Percentiles rank a stretch among this genome's conserved stretches.
Evolutionary conservation across 2,113 vertebrate species (phyloP).

Genomic region (Daboia siamensis): DNA sequence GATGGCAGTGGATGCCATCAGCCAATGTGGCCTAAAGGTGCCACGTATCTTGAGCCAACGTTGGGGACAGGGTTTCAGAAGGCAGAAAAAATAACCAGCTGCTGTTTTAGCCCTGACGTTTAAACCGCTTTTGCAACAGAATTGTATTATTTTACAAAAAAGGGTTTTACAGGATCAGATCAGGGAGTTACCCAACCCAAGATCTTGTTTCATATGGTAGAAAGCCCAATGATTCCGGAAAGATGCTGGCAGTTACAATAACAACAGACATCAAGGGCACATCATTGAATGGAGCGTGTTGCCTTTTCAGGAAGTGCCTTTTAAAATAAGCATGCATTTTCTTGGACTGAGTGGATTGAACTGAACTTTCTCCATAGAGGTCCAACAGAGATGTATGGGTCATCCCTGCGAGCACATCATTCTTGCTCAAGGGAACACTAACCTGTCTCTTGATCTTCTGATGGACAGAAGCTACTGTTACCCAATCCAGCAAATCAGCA

Average conservation of each 20-base stretch:
- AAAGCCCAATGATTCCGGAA: not conserved
- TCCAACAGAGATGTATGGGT: not conserved
- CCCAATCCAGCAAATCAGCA: not conserved
- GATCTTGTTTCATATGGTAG: not conserved
- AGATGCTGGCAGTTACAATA: not conserved
- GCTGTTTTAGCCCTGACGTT: not conserved
- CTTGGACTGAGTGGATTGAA: not conserved
- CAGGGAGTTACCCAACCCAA: not conserved
- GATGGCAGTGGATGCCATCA: not conserved
- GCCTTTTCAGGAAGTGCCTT: not conserved
- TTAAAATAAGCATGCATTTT: not conserved
- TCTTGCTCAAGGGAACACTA: not conserved
- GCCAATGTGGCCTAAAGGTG: not conserved
- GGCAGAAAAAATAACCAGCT: not conserved
- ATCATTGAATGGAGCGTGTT: not conserved
- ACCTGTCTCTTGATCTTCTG: not conserved
- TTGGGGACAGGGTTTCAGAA: not conserved
- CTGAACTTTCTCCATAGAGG: not conserved
- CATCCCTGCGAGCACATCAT: not conserved
- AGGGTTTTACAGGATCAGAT: not conserved
- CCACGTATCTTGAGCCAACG: not conserved
- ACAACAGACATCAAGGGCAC: not conserved
- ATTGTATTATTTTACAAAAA: not conserved
- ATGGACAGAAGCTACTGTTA: not conserved
- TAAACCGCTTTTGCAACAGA: not conserved